These are phyloP conservation scores for Caenorhabditis auriculariae DNA, from an alignment of 2,888 invertebrate genomes.

Conservation along the genomic window DNA sequence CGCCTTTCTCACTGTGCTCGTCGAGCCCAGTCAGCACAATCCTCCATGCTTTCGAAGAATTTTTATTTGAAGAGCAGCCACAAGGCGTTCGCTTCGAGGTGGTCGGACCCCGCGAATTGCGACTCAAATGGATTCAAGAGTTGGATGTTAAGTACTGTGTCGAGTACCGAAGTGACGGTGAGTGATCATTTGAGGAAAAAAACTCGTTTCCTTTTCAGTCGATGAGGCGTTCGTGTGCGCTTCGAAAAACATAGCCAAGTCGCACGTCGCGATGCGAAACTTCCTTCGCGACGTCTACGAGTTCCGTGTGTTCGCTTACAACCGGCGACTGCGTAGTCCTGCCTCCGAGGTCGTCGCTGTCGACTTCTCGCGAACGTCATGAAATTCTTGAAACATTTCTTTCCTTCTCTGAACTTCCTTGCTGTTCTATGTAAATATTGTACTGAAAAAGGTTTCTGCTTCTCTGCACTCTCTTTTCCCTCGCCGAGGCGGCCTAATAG, in stretches of 20 bases:
- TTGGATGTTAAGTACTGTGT: slow-evolving; percentile 31
- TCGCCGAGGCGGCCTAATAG: no score
- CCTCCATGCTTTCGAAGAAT: slow-evolving; percentile 2
- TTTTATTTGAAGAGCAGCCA: slow-evolving; percentile 28
- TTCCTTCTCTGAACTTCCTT: no score
- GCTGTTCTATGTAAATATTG: no score
- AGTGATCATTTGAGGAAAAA: background rate
- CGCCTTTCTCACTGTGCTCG: slow-evolving; percentile 22
- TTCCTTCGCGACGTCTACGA: slow-evolving; percentile 22
- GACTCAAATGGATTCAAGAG: slow-evolving; percentile 30
- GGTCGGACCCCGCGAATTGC: slow-evolving; percentile 27
- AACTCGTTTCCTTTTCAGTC: slow-evolving; percentile 13
- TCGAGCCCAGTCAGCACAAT: no score
- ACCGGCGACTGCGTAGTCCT: slow-evolving; percentile 27
- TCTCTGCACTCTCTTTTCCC: no score
- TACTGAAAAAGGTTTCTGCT: no score
- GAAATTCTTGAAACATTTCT: no score
- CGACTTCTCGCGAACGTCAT: slow-evolving; percentile 10
- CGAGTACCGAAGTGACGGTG: slow-evolving; percentile 27
- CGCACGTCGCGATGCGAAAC: slow-evolving; percentile 26
- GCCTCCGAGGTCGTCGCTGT: slow-evolving; percentile 22
- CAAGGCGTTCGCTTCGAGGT: slow-evolving; percentile 14
- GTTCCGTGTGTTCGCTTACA: slow-evolving; percentile 36
- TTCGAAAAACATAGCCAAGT: slow-evolving; percentile 19
- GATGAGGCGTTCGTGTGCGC: slow-evolving; percentile 17